These are phyloP conservation scores for Acipenser transmontanus DNA, from an alignment of 2,797 vertebrate species.

Conservation along the genomic window DNA sequence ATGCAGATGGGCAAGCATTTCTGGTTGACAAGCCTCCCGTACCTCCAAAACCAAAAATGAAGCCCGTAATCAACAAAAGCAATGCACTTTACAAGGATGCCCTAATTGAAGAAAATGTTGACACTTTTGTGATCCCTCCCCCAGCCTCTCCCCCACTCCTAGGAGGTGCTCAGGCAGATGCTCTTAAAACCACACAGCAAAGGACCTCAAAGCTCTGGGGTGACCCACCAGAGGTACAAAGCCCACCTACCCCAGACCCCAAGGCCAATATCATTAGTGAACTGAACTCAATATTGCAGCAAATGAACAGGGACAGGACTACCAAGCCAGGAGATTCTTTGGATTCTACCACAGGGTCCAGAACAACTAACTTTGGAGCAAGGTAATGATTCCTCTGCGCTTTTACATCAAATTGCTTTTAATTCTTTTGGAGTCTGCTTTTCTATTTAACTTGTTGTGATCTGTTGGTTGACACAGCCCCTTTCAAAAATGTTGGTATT, in stretches of 20 bases:
- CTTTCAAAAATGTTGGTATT: no score
- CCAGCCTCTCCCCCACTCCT: conserved; percentile 71
- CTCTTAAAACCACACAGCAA: conserved; percentile 72
- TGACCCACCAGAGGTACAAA: conserved; percentile 75
- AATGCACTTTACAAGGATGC: conserved; percentile 84
- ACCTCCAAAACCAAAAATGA: conserved; percentile 93
- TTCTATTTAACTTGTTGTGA: no score
- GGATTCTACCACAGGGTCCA: conserved; percentile 72
- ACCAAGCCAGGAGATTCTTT: conserved; percentile 77
- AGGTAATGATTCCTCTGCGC: conserved; percentile 59
- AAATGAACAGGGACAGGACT: conserved; percentile 86
- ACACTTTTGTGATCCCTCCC: conserved; percentile 72
- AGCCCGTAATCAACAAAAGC: conserved; percentile 83
- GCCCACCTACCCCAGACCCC: conserved; percentile 79
- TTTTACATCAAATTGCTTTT: no score
- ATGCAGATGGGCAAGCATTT: conserved; percentile 84
- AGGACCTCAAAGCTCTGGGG: conserved; percentile 93
- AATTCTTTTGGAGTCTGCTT: no score
- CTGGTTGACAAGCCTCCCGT: conserved; percentile 89
- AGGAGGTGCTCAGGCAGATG: conserved; percentile 52
- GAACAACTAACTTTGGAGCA: conserved; percentile 68
- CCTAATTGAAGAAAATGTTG: conserved; percentile 79
- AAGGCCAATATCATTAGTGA: conserved; percentile 94
- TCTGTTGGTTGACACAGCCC: no score
- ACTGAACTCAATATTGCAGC: conserved; percentile 92